A percentile compares a stretch with the other conserved stretches of the same genome.
Conservation (phyloP, 2,797 vertebrate genomes). For the Coregonus sp. region DNA sequence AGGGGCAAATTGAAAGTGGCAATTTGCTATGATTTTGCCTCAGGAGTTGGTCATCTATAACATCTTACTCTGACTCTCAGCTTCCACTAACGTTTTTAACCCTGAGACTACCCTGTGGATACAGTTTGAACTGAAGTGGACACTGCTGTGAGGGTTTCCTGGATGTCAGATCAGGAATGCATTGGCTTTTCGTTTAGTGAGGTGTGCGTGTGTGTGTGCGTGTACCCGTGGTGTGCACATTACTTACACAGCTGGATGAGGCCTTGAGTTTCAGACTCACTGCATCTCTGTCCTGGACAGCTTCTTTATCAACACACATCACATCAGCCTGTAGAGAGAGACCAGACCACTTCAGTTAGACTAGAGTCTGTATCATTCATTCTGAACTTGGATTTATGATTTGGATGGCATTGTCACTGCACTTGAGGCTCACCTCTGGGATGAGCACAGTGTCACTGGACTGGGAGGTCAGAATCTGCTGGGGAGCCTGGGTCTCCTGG, state of each 20-base stretch:
- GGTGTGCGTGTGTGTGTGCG: background rate
- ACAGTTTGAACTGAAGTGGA: constrained; percentile 1
- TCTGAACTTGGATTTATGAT: background rate
- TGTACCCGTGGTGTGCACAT: constrained; percentile 3
- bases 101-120: background rate
- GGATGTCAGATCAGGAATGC: background rate
- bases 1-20: too few species aligned
- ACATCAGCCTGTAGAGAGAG: constrained; percentile 54
- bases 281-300: constrained; percentile 64
- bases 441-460: constrained; percentile 47
- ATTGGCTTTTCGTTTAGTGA: background rate
- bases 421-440: constrained; percentile 48
- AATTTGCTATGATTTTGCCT: background rate
- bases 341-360: constrained; percentile 21
- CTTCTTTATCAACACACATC: constrained; percentile 69
- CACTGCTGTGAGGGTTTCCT: constrained; percentile 9
- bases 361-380: background rate
- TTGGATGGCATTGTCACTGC: background rate
- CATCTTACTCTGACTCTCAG: background rate
- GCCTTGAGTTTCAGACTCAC: constrained; percentile 71
- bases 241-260: constrained; percentile 74
- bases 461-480: constrained; percentile 38
- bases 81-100: background rate
- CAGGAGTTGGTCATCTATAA: background rate
- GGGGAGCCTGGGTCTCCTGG: constrained; percentile 32